These are phyloP conservation scores for Pogonognathellus flavescens DNA, from an alignment of 1,140 invertebrate genomes.

Conservation along the genomic window DNA sequence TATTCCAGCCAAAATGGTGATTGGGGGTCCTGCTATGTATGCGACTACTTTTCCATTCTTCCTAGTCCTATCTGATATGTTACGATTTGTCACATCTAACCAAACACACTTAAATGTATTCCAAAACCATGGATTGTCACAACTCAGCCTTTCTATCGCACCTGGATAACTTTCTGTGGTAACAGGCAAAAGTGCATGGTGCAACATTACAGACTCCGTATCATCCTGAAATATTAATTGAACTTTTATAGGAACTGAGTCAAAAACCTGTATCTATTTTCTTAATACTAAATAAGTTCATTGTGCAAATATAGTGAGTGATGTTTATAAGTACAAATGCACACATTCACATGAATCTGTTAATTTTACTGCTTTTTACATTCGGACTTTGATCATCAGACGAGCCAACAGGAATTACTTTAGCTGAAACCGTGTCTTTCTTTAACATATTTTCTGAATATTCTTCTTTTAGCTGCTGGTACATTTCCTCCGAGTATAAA, in stretches of 20 bases:
- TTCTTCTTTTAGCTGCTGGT: not conserved
- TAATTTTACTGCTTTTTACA: too few relatives aligned
- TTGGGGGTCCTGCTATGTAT: conserved; percentile 19
- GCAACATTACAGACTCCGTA: too few relatives aligned
- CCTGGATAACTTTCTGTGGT: conserved; percentile 24
- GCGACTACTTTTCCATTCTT: conserved; percentile 50
- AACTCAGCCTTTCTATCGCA: conserved; percentile 22
- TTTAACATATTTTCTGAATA: not conserved
- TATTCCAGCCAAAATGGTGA: not conserved
- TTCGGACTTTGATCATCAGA: too few relatives aligned
- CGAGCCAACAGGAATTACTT: not conserved
- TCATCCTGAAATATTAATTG: too few relatives aligned
- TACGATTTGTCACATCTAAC: conserved; percentile 46
- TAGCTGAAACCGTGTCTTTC: not conserved
- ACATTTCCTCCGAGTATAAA: not conserved
- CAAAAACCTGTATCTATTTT: not conserved
- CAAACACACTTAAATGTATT: conserved; percentile 61
- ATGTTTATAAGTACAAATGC: too few relatives aligned
- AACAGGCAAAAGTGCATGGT: not conserved
- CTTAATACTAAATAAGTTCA: not conserved
- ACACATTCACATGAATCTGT: too few relatives aligned
- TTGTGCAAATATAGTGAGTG: too few relatives aligned
- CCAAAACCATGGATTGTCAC: conserved; percentile 64
- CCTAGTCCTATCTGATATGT: conserved; percentile 23
- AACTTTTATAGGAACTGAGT: not conserved